These are phyloP conservation scores for Drosophila monieri DNA, from an alignment of 2,888 invertebrate genomes.

Conservation along the genomic window DNA sequence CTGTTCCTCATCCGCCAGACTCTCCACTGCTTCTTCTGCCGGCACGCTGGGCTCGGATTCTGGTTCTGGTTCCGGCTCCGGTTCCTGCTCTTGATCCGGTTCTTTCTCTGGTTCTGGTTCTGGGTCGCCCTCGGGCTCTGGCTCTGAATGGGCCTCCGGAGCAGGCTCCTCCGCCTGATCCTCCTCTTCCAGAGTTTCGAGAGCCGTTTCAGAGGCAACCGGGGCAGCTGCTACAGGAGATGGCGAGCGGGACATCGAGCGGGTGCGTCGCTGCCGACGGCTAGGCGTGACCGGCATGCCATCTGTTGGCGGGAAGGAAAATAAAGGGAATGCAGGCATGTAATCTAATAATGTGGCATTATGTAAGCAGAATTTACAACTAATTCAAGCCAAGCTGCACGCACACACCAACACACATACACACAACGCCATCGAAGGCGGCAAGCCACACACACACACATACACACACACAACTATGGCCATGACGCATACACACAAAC, in stretches of 20 bases:
- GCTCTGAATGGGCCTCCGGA: not conserved
- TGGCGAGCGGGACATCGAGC: constrained; percentile 82
- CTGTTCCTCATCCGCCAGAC: constrained; percentile 20
- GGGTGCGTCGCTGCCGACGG: constrained; percentile 80
- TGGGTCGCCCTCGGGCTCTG: constrained; percentile 9
- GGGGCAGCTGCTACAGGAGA: constrained; percentile 80
- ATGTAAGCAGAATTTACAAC: constrained; percentile 57
- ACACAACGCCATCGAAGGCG: constrained; percentile 26
- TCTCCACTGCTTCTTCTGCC: constrained; percentile 22
- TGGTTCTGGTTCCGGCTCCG: constrained; percentile 12
- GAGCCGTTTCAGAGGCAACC: constrained; percentile 68
- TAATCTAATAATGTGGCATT: constrained; percentile 42
- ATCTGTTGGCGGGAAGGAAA: constrained; percentile 37
- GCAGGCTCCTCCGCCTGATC: constrained; percentile 46
- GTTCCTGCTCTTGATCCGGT: not conserved
- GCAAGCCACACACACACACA: constrained; percentile 49
- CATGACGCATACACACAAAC: constrained; percentile 53
- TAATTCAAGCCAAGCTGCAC: constrained; percentile 53
- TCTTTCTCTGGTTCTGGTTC: constrained; percentile 34
- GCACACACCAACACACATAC: constrained; percentile 33
- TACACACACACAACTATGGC: constrained; percentile 8
- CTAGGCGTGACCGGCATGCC: constrained; percentile 80
- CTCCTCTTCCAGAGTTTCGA: constrained; percentile 79
- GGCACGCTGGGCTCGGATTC: constrained; percentile 9
- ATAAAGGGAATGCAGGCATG: constrained; percentile 2